Base-by-base conservation (phyloP, 2,797 vertebrate species). In the Buphagus erythrorhynchus region DNA sequence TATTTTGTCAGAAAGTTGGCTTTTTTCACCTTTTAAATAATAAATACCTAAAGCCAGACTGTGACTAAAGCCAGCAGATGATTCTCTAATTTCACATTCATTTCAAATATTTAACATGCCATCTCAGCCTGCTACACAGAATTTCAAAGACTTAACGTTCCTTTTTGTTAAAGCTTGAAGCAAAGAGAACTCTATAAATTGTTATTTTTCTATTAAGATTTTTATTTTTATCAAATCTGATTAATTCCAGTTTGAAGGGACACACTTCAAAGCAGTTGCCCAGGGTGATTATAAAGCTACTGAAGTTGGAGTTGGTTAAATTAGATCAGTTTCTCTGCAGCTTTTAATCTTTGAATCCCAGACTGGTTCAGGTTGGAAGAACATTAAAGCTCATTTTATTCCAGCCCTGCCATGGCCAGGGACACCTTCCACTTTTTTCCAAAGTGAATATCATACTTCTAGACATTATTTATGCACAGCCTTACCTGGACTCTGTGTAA, bases 61-160 rank as follows among this genome's bases (percentile, higher is more conserved):
- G 57, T 76, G 74, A 73, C 5, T 76, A 71, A 93, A 93, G 38
- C 59, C 74, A 88, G 57, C 28, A 86, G 52, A 93, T 88, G 33
- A 80, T 73, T 84, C 93, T 86, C 69, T 83, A 46, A 68, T 67
- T 78, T 80, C 72, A 54, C 17, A 36, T 79, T 75, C 55, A 59
- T 48, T 75, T 54, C 94, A 95, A 85, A 96, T 96, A 97, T 86
- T 95, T 95, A 90, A 78, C 75, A 5, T 84, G 45, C 76, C 81
- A 45, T 86, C 93, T 89, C 92, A 62, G 57, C 79, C 48, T 90
- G n/a, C 68, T 59, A 87, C 72, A n/a, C n/a, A 51, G 86, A 87
- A 87, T 95, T 81, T 90, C 92, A 93, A 87, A 96, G 87, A 45
- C 65, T 87, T 90, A 19, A 69, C 86, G n/a, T 81, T 81, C 68